Percentiles rank a stretch among this genome's conserved stretches.
These are phyloP conservation scores for Coilia nasus DNA, from an alignment of 2,797 vertebrate genomes.

Conservation along the genomic window DNA sequence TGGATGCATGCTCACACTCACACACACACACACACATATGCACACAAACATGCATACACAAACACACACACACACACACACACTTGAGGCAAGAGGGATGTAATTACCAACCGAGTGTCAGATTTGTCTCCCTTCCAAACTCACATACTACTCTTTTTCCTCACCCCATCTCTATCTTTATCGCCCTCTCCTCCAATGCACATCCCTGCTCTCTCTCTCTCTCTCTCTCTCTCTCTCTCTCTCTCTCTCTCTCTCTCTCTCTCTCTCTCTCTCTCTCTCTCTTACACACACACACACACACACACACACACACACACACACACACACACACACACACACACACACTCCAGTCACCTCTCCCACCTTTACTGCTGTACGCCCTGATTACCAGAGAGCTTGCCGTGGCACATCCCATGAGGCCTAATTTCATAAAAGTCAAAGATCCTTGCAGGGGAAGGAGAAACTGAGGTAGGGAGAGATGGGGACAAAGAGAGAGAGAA, in stretches of 20 bases:
- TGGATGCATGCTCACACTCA: neutral
- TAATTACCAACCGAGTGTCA: conserved; percentile 62
- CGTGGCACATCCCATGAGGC: conserved; percentile 82
- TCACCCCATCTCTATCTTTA: neutral
- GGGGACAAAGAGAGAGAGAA: conserved; percentile 66
- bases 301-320: too few species aligned
- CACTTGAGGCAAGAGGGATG: conserved; percentile 56
- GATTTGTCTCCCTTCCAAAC: conserved; percentile 77
- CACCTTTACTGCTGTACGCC: conserved; percentile 65
- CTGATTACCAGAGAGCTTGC: conserved; percentile 80
- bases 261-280: neutral
- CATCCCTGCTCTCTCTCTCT: too few species aligned
- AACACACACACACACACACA: conserved; percentile 30
- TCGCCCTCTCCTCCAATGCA: too few species aligned
- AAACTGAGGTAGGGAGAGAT: conserved; percentile 52
- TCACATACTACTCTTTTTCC: neutral
- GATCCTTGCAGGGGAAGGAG: conserved; percentile 77
- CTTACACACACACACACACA: too few species aligned
- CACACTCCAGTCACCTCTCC: conserved; percentile 46
- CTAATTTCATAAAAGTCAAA: conserved; percentile 79
- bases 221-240: too few species aligned
- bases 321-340: too few species aligned
- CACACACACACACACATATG: neutral
- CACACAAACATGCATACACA: conserved; percentile 6
- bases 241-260: conserved; percentile 64